Conservation (phyloP, 1,140 invertebrate species). For the Drosophila sechellia region DNA sequence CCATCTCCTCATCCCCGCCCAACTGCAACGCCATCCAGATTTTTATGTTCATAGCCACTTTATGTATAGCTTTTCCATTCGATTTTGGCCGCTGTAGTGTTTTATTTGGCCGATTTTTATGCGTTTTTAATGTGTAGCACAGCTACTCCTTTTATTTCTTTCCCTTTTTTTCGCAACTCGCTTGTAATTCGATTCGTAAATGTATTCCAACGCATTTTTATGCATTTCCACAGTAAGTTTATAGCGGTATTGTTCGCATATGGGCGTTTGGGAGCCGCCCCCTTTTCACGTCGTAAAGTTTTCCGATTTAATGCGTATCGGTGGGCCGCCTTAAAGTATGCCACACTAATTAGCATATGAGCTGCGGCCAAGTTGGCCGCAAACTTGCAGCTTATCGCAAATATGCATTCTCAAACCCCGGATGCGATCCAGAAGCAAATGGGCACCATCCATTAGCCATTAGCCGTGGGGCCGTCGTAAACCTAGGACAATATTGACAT, state of each 20-base stretch:
- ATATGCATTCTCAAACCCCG: conserved; percentile 21
- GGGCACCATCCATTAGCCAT: conserved; percentile 58
- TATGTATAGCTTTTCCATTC: conserved; percentile 51
- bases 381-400: conserved; percentile 69
- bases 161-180: conserved; percentile 7
- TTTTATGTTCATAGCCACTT: conserved; percentile 70
- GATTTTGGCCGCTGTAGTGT: conserved; percentile 39
- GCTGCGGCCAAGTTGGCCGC: conserved; percentile 30
- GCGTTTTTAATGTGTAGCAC: conserved; percentile 75
- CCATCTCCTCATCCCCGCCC: background rate
- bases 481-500: conserved; percentile 73
- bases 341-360: conserved; percentile 71
- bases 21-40: conserved; percentile 18
- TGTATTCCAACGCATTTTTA: conserved; percentile 74
- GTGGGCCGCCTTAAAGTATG: conserved; percentile 45
- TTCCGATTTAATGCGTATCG: conserved; percentile 11
- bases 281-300: conserved; percentile 31
- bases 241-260: conserved; percentile 41
- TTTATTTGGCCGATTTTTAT: conserved; percentile 68
- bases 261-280: background rate
- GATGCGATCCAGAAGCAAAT: conserved; percentile 4
- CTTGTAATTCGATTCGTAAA: conserved; percentile 67
- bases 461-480: conserved; percentile 41
- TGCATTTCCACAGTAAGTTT: conserved; percentile 59
- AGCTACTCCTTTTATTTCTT: conserved; percentile 66